These are phyloP conservation scores for Melanaphis sacchari DNA, from an alignment of 1,140 invertebrate genomes.

Conservation along the genomic window DNA sequence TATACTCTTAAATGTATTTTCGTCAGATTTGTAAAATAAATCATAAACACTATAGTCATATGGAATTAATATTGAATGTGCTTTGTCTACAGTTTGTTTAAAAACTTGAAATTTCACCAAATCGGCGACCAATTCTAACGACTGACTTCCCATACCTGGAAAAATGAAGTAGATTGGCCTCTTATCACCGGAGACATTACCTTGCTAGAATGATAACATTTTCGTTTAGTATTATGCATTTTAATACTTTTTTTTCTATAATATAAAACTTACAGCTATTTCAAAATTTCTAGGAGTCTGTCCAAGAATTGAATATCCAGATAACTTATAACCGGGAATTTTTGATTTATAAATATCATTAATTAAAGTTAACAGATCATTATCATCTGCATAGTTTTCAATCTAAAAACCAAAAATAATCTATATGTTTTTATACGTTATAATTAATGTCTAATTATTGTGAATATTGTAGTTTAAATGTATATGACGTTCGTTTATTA, in stretches of 20 bases:
- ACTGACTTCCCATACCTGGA: conserved; percentile 75
- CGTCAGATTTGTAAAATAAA: conserved; percentile 66
- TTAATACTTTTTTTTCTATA: background rate
- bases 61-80: conserved; percentile 60
- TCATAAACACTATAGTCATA: conserved; percentile 66
- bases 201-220: background rate
- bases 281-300: conserved; percentile 59
- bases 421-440: too few relatives aligned
- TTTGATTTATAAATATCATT: conserved; percentile 40
- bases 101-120: conserved; percentile 69
- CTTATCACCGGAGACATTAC: conserved; percentile 66
- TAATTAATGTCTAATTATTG: too few relatives aligned
- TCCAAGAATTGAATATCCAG: conserved; percentile 72
- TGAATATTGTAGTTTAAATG: too few relatives aligned
- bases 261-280: conserved; percentile 11
- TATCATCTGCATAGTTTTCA: conserved; percentile 2
- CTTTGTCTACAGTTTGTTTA: conserved; percentile 65
- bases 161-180: conserved; percentile 72
- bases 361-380: conserved; percentile 63
- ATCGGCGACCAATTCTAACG: conserved; percentile 69
- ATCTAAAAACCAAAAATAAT: background rate
- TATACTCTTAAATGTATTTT: conserved; percentile 66
- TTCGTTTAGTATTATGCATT: too few relatives aligned
- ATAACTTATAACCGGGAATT: conserved; percentile 65
- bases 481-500: background rate